Conservation (phyloP, 2,797 vertebrate species). For the Acanthurus tractus region DNA sequence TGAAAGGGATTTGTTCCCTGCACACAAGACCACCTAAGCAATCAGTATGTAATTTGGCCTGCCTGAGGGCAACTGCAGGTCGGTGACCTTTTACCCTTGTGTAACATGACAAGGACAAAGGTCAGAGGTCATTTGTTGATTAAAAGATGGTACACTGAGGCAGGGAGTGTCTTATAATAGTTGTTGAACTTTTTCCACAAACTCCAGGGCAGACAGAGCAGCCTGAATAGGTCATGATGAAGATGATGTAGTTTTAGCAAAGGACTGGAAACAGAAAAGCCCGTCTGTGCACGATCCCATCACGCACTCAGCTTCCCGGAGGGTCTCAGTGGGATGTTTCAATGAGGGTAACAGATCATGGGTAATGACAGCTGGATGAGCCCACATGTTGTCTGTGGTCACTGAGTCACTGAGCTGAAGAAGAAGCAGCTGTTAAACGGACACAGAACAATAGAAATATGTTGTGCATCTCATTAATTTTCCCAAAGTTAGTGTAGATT, state of each 20-base stretch:
- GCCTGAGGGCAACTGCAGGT: constrained; percentile 18
- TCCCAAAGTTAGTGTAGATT: constrained; percentile 16
- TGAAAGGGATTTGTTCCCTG: too few relatives aligned
- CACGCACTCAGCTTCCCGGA: constrained; percentile 35
- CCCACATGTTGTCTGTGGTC: constrained; percentile 51
- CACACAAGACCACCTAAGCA: constrained; percentile 35
- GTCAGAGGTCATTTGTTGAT: constrained; percentile 46
- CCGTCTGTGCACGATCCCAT: constrained; percentile 20
- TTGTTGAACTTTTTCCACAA: neutral
- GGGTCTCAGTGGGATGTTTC: constrained; percentile 43
- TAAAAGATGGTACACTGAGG: constrained; percentile 16
- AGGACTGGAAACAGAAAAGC: constrained; percentile 13
- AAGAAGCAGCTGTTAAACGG: constrained; percentile 43
- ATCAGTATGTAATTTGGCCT: constrained; percentile 10
- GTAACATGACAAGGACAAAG: constrained; percentile 17
- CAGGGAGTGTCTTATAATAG: neutral
- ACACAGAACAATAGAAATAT: constrained; percentile 30
- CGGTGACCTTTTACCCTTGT: constrained; percentile 43
- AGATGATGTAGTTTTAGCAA: constrained; percentile 1
- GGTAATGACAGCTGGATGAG: constrained; percentile 55
- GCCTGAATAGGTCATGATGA: neutral
- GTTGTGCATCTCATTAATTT: constrained; percentile 29
- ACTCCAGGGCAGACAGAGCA: neutral
- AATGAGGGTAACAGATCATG: constrained; percentile 45
- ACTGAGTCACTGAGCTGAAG: constrained; percentile 48